Base-by-base conservation (phyloP, 2,888 invertebrate genomes). In the Apeira syringaria region DNA sequence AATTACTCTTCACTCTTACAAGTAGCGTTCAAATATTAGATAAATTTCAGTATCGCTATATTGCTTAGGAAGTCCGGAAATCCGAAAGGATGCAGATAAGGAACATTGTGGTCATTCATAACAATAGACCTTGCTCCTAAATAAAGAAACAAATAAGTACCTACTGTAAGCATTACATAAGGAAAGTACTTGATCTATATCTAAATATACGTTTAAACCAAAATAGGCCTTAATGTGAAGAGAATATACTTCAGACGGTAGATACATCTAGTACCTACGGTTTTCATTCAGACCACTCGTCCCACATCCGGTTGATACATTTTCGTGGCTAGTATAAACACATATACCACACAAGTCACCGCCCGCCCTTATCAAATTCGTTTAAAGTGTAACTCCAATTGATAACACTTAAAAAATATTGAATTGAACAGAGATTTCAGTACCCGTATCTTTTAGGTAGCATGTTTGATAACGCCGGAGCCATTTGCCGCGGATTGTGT, bases 311-410 rank as follows among this genome's bases (percentile, higher is more conserved):
- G 71, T 72, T 67, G 56, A 48, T 59, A 64, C 58, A 56, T 64
- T 63, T 72, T 59, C 52, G 55, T 67, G 50, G 62, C 52, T 50
- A 42, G 50, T 48, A 51, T 47, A 49, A 57, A 59, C 59, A 61
- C 15, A 15, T 15, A 3, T 2, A 3, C 2, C 53, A 64, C 36
- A 49, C 47, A 47, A 62, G 71, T 74, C 66, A 68, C 64, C 65
- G 67, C 57, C 59, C 59, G 61, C 61, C 70, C 64, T 74, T 75
- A 74, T 74, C 74, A 61, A 62, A 64, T 66, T 61, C 74, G 64
- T 71, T 69, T 65, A 68, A 67, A 68, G 61, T 68, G 65, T 65
- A 65, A 68, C 63, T 60, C 44, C 45, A 47, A 57, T 57, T 63
- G 74, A 73, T 74, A 75, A 68, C 62, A 57, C 57, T 53, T 52